Evolutionary conservation across 1,140 invertebrate genomes (phyloP).

Genomic region (Nephotettix cincticeps): DNA sequence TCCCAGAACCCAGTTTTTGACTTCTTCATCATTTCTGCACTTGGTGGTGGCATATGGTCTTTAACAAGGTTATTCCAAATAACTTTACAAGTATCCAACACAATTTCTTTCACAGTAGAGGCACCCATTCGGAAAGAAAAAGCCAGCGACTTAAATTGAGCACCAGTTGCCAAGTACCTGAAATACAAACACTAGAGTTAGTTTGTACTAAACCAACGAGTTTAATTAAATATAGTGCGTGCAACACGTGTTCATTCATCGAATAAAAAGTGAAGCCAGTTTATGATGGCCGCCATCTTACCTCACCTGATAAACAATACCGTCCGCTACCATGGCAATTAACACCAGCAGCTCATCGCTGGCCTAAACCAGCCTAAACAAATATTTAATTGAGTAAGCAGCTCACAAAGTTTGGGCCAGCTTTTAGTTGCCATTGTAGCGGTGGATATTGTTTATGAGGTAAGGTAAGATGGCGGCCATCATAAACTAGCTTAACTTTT

Average conservation of each 20-base stretch:
- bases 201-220: neutral
- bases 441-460: too few species aligned
- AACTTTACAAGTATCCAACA: neutral
- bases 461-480: too few species aligned
- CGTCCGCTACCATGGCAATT: too few species aligned
- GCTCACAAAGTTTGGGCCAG: too few species aligned
- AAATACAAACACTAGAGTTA: too few species aligned
- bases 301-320: too few species aligned
- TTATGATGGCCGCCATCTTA: too few species aligned
- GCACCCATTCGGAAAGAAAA: conserved; percentile 1
- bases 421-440: too few species aligned
- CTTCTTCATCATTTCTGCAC: neutral
- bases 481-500: too few species aligned
- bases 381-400: too few species aligned
- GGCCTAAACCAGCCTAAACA: too few species aligned
- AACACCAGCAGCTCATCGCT: too few species aligned
- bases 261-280: neutral
- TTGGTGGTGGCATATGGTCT: neutral
- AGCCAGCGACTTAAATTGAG: neutral
- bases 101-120: neutral
- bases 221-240: neutral
- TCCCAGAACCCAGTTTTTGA: neutral
- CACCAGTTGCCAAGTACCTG: neutral
- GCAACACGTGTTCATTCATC: neutral
- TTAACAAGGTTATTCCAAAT: neutral